These are phyloP conservation scores for Saxidomus purpurata DNA, from an alignment of 1,140 invertebrate genomes.

Conservation along the genomic window DNA sequence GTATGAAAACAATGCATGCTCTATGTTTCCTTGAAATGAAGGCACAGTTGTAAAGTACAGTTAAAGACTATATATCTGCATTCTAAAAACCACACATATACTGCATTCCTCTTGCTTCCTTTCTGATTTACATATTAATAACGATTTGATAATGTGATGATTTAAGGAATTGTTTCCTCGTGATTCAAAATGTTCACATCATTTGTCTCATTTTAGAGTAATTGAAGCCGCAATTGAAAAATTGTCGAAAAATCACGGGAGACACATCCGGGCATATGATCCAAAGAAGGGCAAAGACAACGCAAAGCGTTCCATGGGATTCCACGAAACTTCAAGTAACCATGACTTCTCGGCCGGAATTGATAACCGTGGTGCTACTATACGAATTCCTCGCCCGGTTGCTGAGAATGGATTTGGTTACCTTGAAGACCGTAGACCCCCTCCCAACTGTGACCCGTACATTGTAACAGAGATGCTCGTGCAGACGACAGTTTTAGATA, in stretches of 20 bases:
- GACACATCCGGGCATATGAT: slow-evolving; percentile 96
- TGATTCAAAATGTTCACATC: too few relatives aligned
- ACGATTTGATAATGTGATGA: too few relatives aligned
- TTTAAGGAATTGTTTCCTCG: too few relatives aligned
- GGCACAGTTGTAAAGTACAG: too few relatives aligned
- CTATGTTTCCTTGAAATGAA: too few relatives aligned
- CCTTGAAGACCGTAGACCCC: slow-evolving; percentile 96
- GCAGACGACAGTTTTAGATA: slow-evolving; percentile 75
- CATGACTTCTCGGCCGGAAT: slow-evolving; percentile 86
- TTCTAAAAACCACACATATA: too few relatives aligned
- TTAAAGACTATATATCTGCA: too few relatives aligned
- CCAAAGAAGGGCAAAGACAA: slow-evolving; percentile 88
- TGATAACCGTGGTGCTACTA: slow-evolving; percentile 87
- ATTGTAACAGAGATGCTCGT: slow-evolving; percentile 85
- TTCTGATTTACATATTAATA: too few relatives aligned
- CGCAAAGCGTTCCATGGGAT: slow-evolving; percentile 86
- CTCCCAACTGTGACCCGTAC: slow-evolving; percentile 98
- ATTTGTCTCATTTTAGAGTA: slow-evolving; percentile 74
- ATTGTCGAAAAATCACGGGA: slow-evolving; percentile 92
- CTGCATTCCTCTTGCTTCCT: too few relatives aligned
- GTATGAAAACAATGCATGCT: too few relatives aligned
- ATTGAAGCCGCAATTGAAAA: slow-evolving; percentile 90
- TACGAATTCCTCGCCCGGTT: slow-evolving; percentile 85
- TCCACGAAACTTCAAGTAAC: slow-evolving; percentile 85
- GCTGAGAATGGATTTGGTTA: slow-evolving; percentile 96